A percentile compares a stretch with the other conserved stretches of the same genome.
Conservation (phyloP, 2,888 invertebrate species). For the Theretra japonica region DNA sequence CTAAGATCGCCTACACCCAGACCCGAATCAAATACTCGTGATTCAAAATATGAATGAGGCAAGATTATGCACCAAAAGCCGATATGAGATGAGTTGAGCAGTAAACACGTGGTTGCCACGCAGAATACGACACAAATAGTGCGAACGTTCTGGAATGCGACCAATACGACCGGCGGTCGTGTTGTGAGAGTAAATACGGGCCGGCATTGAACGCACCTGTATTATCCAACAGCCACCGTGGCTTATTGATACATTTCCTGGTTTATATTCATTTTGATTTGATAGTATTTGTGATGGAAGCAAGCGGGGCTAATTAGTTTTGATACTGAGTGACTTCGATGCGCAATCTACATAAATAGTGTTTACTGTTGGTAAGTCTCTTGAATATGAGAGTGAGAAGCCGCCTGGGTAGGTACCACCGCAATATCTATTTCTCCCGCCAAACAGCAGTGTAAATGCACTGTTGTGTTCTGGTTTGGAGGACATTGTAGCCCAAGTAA, state of each 20-base stretch:
- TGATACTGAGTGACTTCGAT: not conserved
- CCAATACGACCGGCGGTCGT: not conserved
- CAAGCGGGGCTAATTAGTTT: not conserved
- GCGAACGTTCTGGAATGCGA: slow-evolving; percentile 7
- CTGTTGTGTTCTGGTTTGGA: no score
- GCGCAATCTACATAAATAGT: no score
- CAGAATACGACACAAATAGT: slow-evolving; percentile 4
- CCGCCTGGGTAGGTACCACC: no score
- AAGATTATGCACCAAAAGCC: not conserved
- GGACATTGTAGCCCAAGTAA: no score
- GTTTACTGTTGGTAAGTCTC: no score
- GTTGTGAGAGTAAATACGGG: slow-evolving; percentile 17
- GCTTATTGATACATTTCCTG: not conserved
- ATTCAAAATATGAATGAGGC: no score
- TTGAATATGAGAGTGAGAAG: no score
- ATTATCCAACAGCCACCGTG: not conserved
- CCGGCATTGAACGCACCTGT: slow-evolving; percentile 23
- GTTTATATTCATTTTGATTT: not conserved
- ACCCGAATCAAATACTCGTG: no score
- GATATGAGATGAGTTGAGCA: not conserved
- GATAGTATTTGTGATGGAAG: not conserved
- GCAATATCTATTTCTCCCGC: no score
- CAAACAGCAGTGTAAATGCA: no score
- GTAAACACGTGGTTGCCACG: not conserved
- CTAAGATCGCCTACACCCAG: no score